Conservation (phyloP, 2,113 vertebrate genomes). For the Indicator maculatus region DNA sequence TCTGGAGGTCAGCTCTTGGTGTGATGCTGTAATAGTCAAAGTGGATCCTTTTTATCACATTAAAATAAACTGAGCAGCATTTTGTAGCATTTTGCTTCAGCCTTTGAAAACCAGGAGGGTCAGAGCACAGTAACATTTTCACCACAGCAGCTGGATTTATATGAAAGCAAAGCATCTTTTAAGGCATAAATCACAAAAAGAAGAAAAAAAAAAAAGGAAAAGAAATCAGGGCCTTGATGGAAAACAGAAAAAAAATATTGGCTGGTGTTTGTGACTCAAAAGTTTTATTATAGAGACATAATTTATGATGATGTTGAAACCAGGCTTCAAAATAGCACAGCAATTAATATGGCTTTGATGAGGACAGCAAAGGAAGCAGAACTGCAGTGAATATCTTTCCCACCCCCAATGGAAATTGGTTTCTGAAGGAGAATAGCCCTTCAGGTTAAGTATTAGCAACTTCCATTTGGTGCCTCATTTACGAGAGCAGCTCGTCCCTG, state of each 20-base stretch:
- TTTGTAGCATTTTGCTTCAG: neutral
- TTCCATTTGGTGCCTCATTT: neutral
- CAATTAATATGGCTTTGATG: slow-evolving; percentile 4
- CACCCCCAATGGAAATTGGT: neutral
- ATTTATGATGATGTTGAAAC: neutral
- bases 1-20: neutral
- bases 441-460: neutral
- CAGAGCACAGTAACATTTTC: neutral
- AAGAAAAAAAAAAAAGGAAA: neutral
- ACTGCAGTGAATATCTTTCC: neutral
- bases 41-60: neutral
- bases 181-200: neutral
- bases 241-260: neutral
- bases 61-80: neutral
- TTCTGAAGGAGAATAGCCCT: neutral
- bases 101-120: neutral
- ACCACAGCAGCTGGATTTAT: neutral
- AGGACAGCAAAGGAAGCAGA: neutral
- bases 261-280: neutral
- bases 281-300: neutral
- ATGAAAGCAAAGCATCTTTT: neutral
- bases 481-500: neutral
- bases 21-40: neutral
- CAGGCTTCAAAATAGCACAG: neutral
- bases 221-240: neutral